Conservation (phyloP, 2,888 invertebrate species). For the Drosophila infuscata region DNA sequence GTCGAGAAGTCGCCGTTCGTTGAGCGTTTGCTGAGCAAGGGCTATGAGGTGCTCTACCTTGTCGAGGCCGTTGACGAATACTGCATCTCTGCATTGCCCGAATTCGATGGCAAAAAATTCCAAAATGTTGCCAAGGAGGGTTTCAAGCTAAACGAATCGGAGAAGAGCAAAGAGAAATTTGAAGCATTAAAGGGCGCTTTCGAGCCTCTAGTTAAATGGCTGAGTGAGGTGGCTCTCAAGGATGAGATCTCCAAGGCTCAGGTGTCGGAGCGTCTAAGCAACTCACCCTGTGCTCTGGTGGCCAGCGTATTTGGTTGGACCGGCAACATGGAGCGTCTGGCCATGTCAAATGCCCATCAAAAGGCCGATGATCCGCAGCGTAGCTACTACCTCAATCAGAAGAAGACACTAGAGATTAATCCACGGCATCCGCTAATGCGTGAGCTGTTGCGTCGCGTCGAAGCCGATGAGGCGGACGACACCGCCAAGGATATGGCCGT, state of each 20-base stretch:
- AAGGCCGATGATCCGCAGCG: conserved; percentile 97
- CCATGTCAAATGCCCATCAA: conserved; percentile 97
- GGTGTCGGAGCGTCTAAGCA: conserved; percentile 94
- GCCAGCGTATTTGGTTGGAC: conserved; percentile 99
- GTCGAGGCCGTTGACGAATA: conserved; percentile 99
- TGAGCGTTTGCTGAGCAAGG: conserved; percentile 95
- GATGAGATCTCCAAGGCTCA: conserved; percentile 92
- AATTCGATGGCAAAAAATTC: conserved; percentile 99
- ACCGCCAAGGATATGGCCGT: conserved; percentile 93
- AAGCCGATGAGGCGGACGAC: conserved; percentile 91
- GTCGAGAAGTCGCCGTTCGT: conserved; percentile 97
- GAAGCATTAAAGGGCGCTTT: conserved; percentile 92
- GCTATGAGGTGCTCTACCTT: conserved; percentile 97
- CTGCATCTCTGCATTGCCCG: conserved; percentile 97
- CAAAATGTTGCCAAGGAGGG: conserved; percentile 99
- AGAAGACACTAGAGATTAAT: conserved; percentile 98
- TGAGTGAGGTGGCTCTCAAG: conserved; percentile 92
- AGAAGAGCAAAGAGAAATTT: conserved; percentile 89
- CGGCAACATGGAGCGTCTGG: conserved; percentile 99
- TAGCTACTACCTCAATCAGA: conserved; percentile 94
- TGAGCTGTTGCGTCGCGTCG: conserved; percentile 94
- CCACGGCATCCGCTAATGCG: conserved; percentile 98
- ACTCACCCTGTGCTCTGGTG: conserved; percentile 97
- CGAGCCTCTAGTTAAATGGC: conserved; percentile 96
- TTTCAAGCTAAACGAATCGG: conserved; percentile 92